These are phyloP conservation scores for Linurgus olivaceus DNA, from an alignment of 2,797 vertebrate genomes.

Conservation along the genomic window DNA sequence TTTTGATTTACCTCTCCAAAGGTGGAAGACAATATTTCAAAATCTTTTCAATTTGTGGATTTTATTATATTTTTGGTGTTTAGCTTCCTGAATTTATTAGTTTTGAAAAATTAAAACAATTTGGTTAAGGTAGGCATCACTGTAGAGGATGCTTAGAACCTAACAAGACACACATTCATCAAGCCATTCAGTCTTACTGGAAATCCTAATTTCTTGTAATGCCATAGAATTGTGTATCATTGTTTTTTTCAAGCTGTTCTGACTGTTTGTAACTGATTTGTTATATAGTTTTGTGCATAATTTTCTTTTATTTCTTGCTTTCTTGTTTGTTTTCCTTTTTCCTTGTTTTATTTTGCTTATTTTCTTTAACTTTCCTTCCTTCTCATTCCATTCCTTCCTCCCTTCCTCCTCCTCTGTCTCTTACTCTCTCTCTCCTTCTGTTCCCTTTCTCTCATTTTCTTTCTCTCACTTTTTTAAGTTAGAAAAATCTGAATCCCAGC, in stretches of 20 bases:
- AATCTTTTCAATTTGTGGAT: not conserved
- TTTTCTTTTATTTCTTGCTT: not conserved
- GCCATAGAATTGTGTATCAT: not conserved
- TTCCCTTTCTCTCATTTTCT: not conserved
- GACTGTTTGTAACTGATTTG: not conserved
- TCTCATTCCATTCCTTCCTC: not conserved
- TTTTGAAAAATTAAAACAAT: not conserved
- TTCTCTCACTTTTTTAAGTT: not conserved
- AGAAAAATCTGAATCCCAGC: not conserved
- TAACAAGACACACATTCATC: not conserved
- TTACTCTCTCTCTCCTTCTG: not conserved
- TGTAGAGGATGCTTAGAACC: not conserved
- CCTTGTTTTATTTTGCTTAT: not conserved
- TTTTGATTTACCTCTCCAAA: not conserved
- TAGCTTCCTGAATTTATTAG: not conserved
- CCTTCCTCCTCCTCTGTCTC: accelerated
- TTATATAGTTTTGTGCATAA: not conserved
- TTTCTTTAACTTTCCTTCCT: not conserved
- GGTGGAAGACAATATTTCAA: not conserved
- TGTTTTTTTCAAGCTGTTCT: not conserved
- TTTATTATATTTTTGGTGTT: not conserved
- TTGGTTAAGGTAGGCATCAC: not conserved
- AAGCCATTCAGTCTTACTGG: not conserved
- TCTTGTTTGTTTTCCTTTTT: not conserved
- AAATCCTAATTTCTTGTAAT: not conserved